Base-by-base conservation (phyloP, 2,113 vertebrate species). In the Ptilorrhoa leucosticta region DNA sequence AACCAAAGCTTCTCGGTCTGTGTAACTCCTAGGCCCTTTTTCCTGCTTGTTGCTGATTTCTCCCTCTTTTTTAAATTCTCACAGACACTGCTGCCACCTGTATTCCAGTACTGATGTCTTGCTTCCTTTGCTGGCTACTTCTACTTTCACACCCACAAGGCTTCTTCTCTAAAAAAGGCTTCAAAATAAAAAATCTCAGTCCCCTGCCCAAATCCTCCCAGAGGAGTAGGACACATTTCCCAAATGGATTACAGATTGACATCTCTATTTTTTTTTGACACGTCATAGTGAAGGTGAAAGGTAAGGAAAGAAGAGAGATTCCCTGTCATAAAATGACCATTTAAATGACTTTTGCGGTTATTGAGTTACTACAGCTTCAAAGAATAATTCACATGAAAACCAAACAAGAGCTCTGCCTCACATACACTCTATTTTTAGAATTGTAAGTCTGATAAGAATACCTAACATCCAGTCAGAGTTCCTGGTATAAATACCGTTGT, bases 31-130 rank as follows among this genome's bases (percentile, higher is more conserved):
- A 11, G 31, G 15, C 24, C 8, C 5, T 69, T 76, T 73, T 82
- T 39, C 24, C 24, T 83, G 7, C 12, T 83, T 86, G 15, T 44
- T 30, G 8, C 24, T 48, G 16, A 39, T 83, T 86, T 58, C 12
- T 83, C 1, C 9, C 17, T 87, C 17, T 76, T 79, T 83, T 68
- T 39, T 0, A 50, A 21, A 20, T 28, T 72, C 10, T 65, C 35
- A 22, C 4, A 21, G 44, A 13, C 5, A 4, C 3, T 76, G 31
- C 30, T 85, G 47, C 19, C 24, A 26, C 35, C n/a, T 3, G 0
- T 35, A 18, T n/a, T 58, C 30, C 12, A 33, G 19, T 48, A 48
- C 10, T 82, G 77, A 47, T 30, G 5, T 17, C 33, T 85, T 61
- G 2, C 17, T 89, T 56, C 35, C 31, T 77, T 89, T 72, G 14